Conservation (phyloP, 2,113 vertebrate species). For the Anarhynchus alexandrinus region DNA sequence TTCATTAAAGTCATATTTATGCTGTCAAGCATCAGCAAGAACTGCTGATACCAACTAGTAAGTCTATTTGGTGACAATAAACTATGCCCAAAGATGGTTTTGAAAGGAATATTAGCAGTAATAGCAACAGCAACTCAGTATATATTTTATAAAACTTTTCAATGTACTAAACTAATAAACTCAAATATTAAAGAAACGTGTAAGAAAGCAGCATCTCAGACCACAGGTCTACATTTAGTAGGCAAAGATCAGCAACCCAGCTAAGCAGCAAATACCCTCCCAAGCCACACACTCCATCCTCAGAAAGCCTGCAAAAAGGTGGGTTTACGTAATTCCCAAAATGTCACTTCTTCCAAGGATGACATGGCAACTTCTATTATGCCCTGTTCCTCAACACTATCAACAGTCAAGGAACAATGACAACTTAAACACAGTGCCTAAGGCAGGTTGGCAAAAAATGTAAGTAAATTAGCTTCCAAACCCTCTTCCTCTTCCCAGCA, state of each 20-base stretch:
- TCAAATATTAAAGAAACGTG: conserved; percentile 17
- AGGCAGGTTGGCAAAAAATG: neutral
- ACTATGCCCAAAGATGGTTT: neutral
- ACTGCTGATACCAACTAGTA: conserved; percentile 30
- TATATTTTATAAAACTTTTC: conserved; percentile 33
- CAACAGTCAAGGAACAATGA: neutral
- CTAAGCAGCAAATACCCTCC: neutral
- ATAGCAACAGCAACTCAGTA: neutral
- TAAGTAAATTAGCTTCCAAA: neutral
- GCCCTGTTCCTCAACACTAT: neutral
- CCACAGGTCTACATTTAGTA: neutral
- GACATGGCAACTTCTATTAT: neutral
- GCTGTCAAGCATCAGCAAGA: conserved; percentile 31
- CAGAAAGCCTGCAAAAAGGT: neutral
- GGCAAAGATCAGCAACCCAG: neutral
- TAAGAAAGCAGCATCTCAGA: neutral
- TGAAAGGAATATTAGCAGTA: conserved; percentile 26
- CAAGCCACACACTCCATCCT: neutral
- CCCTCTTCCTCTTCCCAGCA: neutral
- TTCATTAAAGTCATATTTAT: conserved; percentile 53
- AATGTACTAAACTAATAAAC: neutral
- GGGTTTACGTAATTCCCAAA: neutral
- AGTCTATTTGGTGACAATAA: conserved; percentile 36
- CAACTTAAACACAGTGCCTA: neutral
- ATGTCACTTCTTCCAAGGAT: neutral